Evolutionary conservation across 2,113 vertebrate genomes (phyloP), one percentile per base, ranked within the genome.

Genomic region (Daboia siamensis): DNA sequence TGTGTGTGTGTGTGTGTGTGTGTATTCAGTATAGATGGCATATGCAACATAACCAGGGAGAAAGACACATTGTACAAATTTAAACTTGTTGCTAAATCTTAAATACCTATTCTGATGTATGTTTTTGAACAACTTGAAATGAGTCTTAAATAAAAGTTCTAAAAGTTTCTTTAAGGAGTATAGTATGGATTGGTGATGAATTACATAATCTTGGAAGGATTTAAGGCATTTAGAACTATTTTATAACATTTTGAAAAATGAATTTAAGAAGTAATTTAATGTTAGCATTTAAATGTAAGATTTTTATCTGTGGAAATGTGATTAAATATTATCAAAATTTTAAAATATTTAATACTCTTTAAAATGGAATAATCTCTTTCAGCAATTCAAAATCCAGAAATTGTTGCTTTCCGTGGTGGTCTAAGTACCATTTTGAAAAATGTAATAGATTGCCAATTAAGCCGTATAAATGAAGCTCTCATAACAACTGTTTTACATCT

Each of bases 401-500:
- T 99, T 93, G 99, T 99, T 96, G 99, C 99, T 93, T 98, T 98
- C 97, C 97, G 99, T 44, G 99, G 99, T 90, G 99, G 99, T 84
- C 98, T 99, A 91, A 99, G 98, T 97, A 99, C 99, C 95, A 99
- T 99, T 95, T 97, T 99, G 92, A 99, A 99, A 98, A 99, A 98
- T 90, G 99, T 99, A 92, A 99, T 99, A 33, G 99, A 99, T 97
- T 99, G 99, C 96, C 99, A 99, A 88, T 97, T 99, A 96, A 99
- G 98, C 95, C 98, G 99, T 95, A 99, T 99, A 98, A 99, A 99
- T 61, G 99, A 99, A 97, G 99, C 99, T 92, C 97, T 99, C 80
- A 99, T 99, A 97, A 99, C 99, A 96, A 99, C 99, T 94, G 98
- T 99, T 96, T 98, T 99, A 92, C 99, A 99, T 96, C 98, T 99